Conservation (phyloP, 2,797 vertebrate genomes). For the Luscinia luscinia region DNA sequence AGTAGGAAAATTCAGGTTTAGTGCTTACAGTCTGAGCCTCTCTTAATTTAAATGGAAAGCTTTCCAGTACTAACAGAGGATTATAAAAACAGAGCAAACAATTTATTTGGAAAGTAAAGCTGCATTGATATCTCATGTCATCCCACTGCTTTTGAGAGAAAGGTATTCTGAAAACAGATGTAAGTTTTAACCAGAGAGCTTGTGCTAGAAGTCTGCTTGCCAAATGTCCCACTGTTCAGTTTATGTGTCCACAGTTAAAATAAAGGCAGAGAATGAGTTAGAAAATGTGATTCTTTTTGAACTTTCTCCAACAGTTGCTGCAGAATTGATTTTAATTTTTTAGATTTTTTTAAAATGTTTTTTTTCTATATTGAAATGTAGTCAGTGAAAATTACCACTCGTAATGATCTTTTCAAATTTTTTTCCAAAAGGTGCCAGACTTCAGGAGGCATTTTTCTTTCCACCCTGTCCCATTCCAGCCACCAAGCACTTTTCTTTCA, state of each 20-base stretch:
- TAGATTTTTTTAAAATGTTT: background rate
- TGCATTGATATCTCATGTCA: slow-evolving; percentile 30
- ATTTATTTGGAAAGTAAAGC: slow-evolving; percentile 39
- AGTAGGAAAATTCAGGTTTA: slow-evolving; percentile 18
- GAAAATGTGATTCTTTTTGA: slow-evolving; percentile 40
- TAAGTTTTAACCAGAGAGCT: background rate
- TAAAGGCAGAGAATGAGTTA: slow-evolving; percentile 22
- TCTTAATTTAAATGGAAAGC: background rate
- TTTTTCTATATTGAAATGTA: background rate
- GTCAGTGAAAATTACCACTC: slow-evolving; percentile 22
- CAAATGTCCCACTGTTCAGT: slow-evolving; percentile 42
- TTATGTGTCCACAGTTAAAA: slow-evolving; percentile 16
- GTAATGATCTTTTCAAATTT: slow-evolving; percentile 6
- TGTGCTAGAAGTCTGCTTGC: slow-evolving; percentile 40
- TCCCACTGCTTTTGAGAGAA: background rate
- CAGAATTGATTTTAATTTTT: slow-evolving; percentile 25
- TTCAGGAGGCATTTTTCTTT: background rate
- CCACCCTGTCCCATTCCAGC: background rate
- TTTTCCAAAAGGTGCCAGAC: background rate
- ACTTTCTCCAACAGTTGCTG: slow-evolving; percentile 1
- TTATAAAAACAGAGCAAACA: slow-evolving; percentile 16
- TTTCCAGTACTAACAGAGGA: background rate
- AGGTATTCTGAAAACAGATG: slow-evolving; percentile 45
- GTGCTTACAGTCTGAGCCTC: background rate
- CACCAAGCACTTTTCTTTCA: background rate